Conservation (phyloP, 2,797 vertebrate genomes). For the Enteromius mattozi region DNA sequence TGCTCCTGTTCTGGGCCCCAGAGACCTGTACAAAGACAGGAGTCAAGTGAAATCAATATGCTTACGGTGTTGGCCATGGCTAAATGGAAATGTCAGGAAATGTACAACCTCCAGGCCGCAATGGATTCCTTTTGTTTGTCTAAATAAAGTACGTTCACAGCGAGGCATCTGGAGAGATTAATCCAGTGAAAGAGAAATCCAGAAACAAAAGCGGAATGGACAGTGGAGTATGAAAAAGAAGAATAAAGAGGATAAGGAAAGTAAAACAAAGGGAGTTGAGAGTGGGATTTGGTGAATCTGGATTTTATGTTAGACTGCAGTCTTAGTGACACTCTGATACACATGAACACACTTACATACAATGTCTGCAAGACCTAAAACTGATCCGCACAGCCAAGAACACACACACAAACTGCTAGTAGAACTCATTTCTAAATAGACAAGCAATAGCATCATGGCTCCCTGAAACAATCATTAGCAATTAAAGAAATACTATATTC, state of each 20-base stretch:
- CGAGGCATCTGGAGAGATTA: constrained; percentile 65
- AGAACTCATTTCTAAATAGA: background rate
- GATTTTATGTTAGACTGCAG: background rate
- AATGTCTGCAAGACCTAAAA: background rate
- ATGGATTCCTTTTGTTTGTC: constrained; percentile 73
- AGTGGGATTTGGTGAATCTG: background rate
- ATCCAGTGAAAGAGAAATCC: constrained; percentile 59
- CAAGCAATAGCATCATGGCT: background rate
- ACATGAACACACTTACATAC: constrained; percentile 5
- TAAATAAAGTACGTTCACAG: constrained; percentile 63
- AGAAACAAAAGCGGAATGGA: constrained; percentile 51
- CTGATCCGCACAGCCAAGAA: background rate
- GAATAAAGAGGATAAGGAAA: background rate
- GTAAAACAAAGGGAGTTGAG: background rate
- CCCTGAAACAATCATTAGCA: background rate
- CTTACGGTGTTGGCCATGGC: constrained; percentile 59
- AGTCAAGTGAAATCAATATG: constrained; percentile 74
- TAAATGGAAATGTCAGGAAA: constrained; percentile 79
- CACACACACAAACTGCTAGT: background rate
- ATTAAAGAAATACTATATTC: background rate
- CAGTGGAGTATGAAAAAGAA: constrained; percentile 3
- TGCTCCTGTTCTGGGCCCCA: constrained; percentile 17
- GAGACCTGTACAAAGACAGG: constrained; percentile 65
- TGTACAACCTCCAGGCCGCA: constrained; percentile 45
- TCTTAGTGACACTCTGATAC: background rate